These are phyloP conservation scores for Ranitomeya imitator DNA, from an alignment of 2,113 vertebrate genomes.

Conservation along the genomic window DNA sequence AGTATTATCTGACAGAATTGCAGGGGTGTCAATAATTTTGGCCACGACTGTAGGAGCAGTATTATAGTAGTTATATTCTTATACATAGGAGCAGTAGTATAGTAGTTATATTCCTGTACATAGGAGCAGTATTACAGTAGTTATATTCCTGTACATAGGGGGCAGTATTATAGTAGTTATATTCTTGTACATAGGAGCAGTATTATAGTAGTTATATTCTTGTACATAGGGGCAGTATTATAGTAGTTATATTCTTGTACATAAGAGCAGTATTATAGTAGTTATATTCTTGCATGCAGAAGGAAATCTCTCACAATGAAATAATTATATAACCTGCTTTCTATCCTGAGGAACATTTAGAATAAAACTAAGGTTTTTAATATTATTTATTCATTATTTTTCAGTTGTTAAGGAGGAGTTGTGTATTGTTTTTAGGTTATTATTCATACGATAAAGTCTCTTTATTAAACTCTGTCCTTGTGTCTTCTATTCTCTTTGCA, in stretches of 20 bases:
- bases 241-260: too few relatives aligned
- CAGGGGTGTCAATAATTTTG: too few relatives aligned
- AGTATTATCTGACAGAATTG: too few relatives aligned
- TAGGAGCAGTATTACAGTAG: too few relatives aligned
- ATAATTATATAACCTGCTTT: neutral
- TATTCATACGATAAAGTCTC: neutral
- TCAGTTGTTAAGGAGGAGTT: neutral
- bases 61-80: too few relatives aligned
- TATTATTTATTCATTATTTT: neutral
- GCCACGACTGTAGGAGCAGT: too few relatives aligned
- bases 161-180: conserved; percentile 1
- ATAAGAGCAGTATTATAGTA: neutral
- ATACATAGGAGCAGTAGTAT: too few relatives aligned
- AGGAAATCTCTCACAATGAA: neutral
- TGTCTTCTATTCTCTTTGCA: neutral
- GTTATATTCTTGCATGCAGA: neutral
- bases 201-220: too few relatives aligned
- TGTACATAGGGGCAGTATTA: too few relatives aligned
- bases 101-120: too few relatives aligned
- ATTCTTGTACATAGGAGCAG: neutral
- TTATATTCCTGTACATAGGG: too few relatives aligned
- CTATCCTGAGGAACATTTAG: neutral
- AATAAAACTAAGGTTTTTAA: neutral
- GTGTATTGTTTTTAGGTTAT: neutral
- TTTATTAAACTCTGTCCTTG: neutral